phyloP scores from a whole-genome alignment of 1,140 invertebrate genomes.

The Polyergus mexicanus region DNA sequence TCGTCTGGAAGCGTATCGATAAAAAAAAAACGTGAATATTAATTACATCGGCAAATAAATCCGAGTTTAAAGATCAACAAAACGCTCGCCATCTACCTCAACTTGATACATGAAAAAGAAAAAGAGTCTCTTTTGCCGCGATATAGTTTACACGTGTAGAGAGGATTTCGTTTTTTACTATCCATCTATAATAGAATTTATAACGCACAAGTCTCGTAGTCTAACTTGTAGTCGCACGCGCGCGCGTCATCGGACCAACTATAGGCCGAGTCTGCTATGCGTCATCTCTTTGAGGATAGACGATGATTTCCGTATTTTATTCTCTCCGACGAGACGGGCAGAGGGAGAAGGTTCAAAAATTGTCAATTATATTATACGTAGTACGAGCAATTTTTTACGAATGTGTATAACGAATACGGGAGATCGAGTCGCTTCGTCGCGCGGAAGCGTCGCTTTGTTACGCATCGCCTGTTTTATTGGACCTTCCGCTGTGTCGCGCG shows the following conservation, averaged over 20 bases:
- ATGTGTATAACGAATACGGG: background rate
- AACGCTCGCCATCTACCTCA: background rate
- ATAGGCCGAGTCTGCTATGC: constrained; percentile 5
- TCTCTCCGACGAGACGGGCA: background rate
- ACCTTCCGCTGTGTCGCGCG: constrained; percentile 51
- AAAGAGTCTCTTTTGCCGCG: background rate
- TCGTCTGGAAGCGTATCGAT: constrained; percentile 85
- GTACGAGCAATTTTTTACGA: background rate
- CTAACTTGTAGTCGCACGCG: background rate
- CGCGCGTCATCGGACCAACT: constrained; percentile 34
- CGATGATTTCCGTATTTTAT: constrained; percentile 19
- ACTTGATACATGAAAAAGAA: background rate
- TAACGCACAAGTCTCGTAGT: constrained; percentile 12
- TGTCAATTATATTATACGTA: background rate
- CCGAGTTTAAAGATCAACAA: background rate
- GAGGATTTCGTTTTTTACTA: background rate
- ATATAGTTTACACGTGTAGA: too few relatives aligned
- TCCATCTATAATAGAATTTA: background rate
- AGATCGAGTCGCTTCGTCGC: background rate
- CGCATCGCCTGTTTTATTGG: constrained; percentile 34
- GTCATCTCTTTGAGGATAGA: constrained; percentile 3
- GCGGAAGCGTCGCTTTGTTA: constrained; percentile 26
- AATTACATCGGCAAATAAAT: background rate
- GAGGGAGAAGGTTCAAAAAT: background rate
- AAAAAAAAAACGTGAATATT: background rate